These are phyloP conservation scores for Apodemia duryi DNA, from an alignment of 2,888 invertebrate genomes.

Conservation along the genomic window DNA sequence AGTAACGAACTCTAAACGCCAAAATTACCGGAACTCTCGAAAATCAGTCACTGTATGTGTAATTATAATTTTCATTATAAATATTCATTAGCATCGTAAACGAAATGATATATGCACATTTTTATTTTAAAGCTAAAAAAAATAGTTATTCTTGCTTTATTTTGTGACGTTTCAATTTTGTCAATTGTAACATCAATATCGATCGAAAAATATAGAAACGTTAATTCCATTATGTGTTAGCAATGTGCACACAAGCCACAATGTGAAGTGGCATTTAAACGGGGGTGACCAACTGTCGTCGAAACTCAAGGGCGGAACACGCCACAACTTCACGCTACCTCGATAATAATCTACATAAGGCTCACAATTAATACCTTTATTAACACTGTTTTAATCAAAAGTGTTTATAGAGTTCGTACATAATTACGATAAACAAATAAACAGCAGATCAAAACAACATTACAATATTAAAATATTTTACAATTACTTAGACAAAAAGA, in stretches of 20 bases:
- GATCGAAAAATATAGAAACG: conserved; percentile 53
- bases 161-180: conserved; percentile 11
- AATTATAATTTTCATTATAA: neutral
- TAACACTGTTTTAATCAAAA: conserved; percentile 52
- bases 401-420: neutral
- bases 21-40: neutral
- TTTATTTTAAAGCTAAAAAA: conserved; percentile 8
- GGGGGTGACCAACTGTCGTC: conserved; percentile 78
- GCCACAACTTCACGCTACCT: conserved; percentile 67
- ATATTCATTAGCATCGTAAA: conserved; percentile 4
- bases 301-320: conserved; percentile 65
- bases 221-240: conserved; percentile 54
- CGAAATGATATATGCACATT: neutral
- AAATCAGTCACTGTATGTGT: conserved; percentile 6
- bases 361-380: conserved; percentile 69
- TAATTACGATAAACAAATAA: conserved; percentile 11
- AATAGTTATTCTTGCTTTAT: neutral
- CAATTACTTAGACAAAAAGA: neutral
- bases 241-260: conserved; percentile 74
- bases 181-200: conserved; percentile 32
- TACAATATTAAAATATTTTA: neutral
- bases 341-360: conserved; percentile 73
- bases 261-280: conserved; percentile 75
- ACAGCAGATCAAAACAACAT: neutral
- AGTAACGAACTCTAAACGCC: conserved; percentile 27